Base-by-base conservation (phyloP, 1,140 invertebrate species). In the Tachypleus tridentatus region DNA sequence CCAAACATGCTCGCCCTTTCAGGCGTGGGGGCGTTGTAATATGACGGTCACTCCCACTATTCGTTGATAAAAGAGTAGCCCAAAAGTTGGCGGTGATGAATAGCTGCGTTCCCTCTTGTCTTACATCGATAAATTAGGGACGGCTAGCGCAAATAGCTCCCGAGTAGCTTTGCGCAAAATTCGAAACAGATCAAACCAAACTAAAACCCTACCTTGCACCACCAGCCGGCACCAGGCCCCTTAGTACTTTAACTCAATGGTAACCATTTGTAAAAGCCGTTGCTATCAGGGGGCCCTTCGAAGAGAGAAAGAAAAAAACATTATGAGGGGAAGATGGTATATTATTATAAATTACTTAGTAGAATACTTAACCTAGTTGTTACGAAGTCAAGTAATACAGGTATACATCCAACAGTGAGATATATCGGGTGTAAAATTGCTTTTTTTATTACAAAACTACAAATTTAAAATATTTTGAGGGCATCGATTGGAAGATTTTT, bases 211-310 rank as follows among this genome's bases (percentile, higher is more conserved):
- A 29, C 29, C 29, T 29, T 29, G 29, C 29, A 29, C 29, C 29
- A 29, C 29, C 29, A 29, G 29, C 29, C 29, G 29, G 29, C 29
- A 29, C 29, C 53, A 54, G 53, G 53, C 53, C 53, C 7, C 53
- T 54, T 54, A 0, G 7, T 7, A 69, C 64, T 66, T 60, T 62
- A 62, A 61, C 84, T 91, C 87, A 92, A 86, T 91, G 89, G 83
- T 91, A 91, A 82, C 89, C 89, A 82, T 92, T 92, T 83, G 88
- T 91, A 82, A 91, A 92, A 81, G 88, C 88, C 80, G 88, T 88
- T 82, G 88, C 88, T 84, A 92, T 91, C 82, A 92, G 80, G 78
- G 89, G 88, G 78, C 88, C 89, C 89, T 92, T 85, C 52, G 56
- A 59, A 47, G 52, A 51, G 53, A 47, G 67, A 66, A 71, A 67